Conservation (phyloP, 2,888 invertebrate species). For the Archips xylosteana region DNA sequence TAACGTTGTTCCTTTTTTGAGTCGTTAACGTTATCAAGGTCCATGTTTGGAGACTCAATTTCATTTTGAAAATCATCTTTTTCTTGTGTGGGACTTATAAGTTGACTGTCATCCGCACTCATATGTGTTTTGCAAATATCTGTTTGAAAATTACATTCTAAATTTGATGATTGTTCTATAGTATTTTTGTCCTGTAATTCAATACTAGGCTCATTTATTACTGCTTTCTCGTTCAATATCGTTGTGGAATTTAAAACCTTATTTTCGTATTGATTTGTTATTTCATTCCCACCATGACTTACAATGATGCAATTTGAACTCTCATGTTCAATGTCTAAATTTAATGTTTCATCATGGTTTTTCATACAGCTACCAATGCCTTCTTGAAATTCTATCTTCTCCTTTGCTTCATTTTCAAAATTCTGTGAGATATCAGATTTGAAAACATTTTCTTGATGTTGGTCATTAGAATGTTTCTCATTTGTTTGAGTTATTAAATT, state of each 20-base stretch:
- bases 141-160: constrained; percentile 1
- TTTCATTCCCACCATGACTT: neutral
- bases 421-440: neutral
- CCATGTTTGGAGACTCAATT: neutral
- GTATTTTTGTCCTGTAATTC: neutral
- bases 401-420: neutral
- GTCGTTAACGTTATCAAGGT: neutral
- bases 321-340: neutral
- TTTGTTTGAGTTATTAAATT: neutral
- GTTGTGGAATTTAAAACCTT: neutral
- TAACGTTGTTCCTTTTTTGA: neutral
- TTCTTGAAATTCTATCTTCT: neutral
- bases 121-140: neutral
- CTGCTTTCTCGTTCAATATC: neutral
- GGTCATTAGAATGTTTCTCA: neutral
- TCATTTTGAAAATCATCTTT: neutral
- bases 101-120: constrained; percentile 6
- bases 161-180: neutral
- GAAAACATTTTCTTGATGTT: neutral
- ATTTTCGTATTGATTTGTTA: neutral
- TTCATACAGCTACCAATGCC: neutral
- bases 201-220: neutral
- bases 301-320: neutral
- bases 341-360: neutral
- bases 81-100: neutral